Evolutionary conservation across 2,113 vertebrate genomes (phyloP).

Genomic region (Vireo altiloquus): DNA sequence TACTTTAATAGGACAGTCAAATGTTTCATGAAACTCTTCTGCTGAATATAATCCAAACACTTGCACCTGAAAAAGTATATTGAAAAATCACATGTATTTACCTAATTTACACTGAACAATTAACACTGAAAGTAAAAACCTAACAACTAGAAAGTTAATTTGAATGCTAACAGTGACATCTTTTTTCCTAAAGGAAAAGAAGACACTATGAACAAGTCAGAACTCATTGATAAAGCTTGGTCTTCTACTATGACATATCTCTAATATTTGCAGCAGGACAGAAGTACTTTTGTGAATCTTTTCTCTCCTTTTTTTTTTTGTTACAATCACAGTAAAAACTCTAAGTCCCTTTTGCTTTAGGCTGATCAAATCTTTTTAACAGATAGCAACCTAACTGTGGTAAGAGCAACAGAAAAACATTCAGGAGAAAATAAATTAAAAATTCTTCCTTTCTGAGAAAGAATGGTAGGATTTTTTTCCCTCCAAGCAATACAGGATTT

Average conservation of each 20-base stretch:
- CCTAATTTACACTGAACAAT: neutral
- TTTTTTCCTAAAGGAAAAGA: neutral
- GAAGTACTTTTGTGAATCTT: neutral
- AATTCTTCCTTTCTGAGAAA: neutral
- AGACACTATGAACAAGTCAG: neutral
- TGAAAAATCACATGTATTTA: neutral
- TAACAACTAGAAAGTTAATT: neutral
- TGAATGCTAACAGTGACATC: neutral
- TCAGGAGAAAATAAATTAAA: constrained; percentile 21
- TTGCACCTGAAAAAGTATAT: constrained; percentile 81
- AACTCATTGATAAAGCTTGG: neutral
- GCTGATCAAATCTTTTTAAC: constrained; percentile 38
- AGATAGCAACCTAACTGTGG: constrained; percentile 11
- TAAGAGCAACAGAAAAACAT: constrained; percentile 29
- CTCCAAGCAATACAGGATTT: neutral
- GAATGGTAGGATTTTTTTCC: neutral
- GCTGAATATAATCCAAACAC: constrained; percentile 94
- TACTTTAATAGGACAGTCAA: constrained; percentile 98
- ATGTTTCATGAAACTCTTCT: constrained; percentile 94
- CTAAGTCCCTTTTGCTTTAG: neutral
- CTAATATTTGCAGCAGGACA: neutral
- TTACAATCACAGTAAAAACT: neutral
- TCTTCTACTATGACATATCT: neutral
- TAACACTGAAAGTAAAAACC: neutral
- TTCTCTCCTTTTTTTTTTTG: neutral